Percentiles rank a stretch among this genome's conserved stretches.
Evolutionary conservation across 2,113 vertebrate genomes (phyloP).

Genomic region (Solenodon paradoxus): DNA sequence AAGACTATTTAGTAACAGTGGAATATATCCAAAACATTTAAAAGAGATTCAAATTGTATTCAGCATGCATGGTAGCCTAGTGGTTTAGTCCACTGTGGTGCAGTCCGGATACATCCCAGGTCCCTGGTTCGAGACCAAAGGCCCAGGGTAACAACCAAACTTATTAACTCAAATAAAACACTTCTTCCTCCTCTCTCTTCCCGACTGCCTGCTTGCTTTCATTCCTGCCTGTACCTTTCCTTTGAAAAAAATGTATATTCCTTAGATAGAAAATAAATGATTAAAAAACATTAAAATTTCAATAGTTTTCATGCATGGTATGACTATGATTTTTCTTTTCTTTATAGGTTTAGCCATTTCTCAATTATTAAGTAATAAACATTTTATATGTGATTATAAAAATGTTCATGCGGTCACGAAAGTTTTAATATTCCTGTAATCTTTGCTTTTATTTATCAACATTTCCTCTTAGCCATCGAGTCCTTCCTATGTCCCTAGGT

Average conservation of each 20-base stretch:
- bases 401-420: background rate
- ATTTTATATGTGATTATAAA: background rate
- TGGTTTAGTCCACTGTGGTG: no score
- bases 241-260: background rate
- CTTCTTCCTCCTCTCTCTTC: no score
- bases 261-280: slow-evolving; percentile 23
- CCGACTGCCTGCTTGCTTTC: no score
- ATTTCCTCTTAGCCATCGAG: background rate
- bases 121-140: no score
- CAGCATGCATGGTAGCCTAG: no score
- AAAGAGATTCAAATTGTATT: background rate
- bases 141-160: no score
- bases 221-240: no score
- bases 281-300: slow-evolving; percentile 29
- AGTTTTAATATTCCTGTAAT: background rate
- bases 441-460: slow-evolving; percentile 34
- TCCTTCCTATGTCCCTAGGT: background rate
- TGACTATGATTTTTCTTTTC: background rate
- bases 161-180: no score
- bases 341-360: background rate
- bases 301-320: background rate
- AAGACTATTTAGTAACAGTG: background rate
- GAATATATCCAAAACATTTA: slow-evolving; percentile 9
- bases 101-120: no score
- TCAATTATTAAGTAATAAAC: background rate